Conservation (phyloP, 1,140 invertebrate genomes). For the Drosophila equinoxialis region DNA sequence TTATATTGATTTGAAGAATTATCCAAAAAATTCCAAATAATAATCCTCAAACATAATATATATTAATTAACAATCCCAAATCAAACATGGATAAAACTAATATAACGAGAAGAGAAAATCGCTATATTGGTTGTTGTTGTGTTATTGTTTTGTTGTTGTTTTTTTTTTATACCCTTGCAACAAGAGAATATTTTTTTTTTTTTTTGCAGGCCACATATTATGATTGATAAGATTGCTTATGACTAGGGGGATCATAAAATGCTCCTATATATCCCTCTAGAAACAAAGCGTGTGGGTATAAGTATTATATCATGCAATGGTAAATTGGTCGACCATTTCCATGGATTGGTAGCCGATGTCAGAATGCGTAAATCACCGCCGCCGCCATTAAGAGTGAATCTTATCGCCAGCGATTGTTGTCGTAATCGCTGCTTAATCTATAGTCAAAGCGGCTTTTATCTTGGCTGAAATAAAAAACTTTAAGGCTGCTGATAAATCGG, state of each 20-base stretch:
- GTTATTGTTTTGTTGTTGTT: neutral
- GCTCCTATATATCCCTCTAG: neutral
- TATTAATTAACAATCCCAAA: neutral
- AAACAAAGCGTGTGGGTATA: neutral
- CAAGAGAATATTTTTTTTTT: too few relatives aligned
- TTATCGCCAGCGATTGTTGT: constrained; percentile 45
- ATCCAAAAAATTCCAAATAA: neutral
- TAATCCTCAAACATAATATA: neutral
- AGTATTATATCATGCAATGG: constrained; percentile 9
- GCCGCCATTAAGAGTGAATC: constrained; percentile 10
- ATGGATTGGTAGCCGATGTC: constrained; percentile 39
- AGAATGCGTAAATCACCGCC: constrained; percentile 61
- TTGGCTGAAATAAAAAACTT: constrained; percentile 66
- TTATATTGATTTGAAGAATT: neutral
- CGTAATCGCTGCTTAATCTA: constrained; percentile 61
- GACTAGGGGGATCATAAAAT: neutral
- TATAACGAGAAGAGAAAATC: neutral
- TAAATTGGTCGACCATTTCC: constrained; percentile 21
- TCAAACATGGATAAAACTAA: neutral
- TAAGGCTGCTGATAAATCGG: constrained; percentile 61
- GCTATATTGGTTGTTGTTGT: neutral
- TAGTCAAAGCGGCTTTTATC: constrained; percentile 51
- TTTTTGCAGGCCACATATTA: constrained; percentile 23
- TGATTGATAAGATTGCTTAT: constrained; percentile 23
- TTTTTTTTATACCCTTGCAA: too few relatives aligned